Base-by-base conservation (phyloP, 2,888 invertebrate genomes). In the Clitarchus hookeri region DNA sequence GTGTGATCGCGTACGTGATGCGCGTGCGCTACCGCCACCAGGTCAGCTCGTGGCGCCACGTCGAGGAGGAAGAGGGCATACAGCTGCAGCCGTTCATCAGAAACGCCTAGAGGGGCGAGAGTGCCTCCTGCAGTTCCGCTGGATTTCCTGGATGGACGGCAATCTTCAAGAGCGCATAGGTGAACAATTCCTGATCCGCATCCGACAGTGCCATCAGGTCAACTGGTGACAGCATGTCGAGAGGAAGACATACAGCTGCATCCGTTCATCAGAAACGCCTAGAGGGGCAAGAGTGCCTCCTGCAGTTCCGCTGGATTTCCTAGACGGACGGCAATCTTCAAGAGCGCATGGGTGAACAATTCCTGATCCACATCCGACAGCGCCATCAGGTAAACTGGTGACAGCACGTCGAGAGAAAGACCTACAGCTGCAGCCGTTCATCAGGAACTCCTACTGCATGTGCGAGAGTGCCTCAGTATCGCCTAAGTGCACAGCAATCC, bases 1-100 rank as follows among this genome's bases (percentile, higher is more conserved):
- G 82, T 36, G 82, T 82, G 27, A 23, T 82, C 27, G 82, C 82
- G 26, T 82, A 82, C 82, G 82, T 44, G 36, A 82, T 82, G 82
- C 27, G 82, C 36, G 44, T 82, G 44, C 27, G 82, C 27, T 44
- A 44, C 36, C 27, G 82, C 19, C 82, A 82, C 44, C 82, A 82
- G 23, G 44, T 44, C 36, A 19, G n/a, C 65, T 65, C 65, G 23
- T 65, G 65, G 65, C 65, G 16, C 2, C 65, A 65, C 65, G 65
- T 65, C 65, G 65, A 23, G 11, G 65, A 65, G 65, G 4, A 53
- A 1, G 65, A 65, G 65, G 65, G 65, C 65, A 19, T 65, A n/a
- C 65, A 65, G 65, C 65, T 65, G 65, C 65, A 65, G 65, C 65
- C 65, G 65, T 65, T 65, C 65, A 65, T 65, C 19, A 65, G 65